Evolutionary conservation across 2,888 invertebrate genomes (phyloP), one percentile per base, ranked within the genome.

Genomic region (Dione vanillae): DNA sequence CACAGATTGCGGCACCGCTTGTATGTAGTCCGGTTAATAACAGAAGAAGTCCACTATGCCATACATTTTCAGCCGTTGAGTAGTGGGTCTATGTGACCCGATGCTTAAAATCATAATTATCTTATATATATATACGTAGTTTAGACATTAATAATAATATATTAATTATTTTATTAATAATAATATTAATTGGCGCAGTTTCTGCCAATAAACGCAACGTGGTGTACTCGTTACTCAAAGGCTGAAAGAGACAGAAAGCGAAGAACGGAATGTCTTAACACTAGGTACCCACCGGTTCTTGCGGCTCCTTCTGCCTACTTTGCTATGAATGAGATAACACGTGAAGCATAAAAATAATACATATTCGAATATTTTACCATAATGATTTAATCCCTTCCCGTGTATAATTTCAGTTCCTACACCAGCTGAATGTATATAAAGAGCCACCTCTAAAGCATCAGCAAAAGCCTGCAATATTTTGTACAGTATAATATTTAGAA

Each of bases 381-480:
- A 92, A 79, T 84, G 83, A 78, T 92, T 90, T 47, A 93, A 79
- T 71, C 89, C 92, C 83, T 92, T 93, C 67, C 92, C 92, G 72
- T 83, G 84, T 75, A 93, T 83, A 8, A 91, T 77, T 80, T 92
- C 92, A 14, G 91, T 88, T 49, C 92, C 92, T 12, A 87, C 79
- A 75, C 90, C 81, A 10, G 86, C 81, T 7, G 90, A 84, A 78
- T 93, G 92, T 65, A 91, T 86, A 76, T 91, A 92, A 0, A 92
- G 78, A 6, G 89, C 84, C 12, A 89, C 81, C 77, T 89, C 85
- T 16, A 92, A 75, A 20, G 89, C 90, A 74, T 91, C 90, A 37
- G 84, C 78, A 56, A 89, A 56, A 47, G 81, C 80, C 92, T 92
- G 76, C 11, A 79, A 78, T 47, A 65, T 16, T 14, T 67, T 1